Conservation (phyloP, 2,888 invertebrate genomes). For the Sinelater perroti region DNA sequence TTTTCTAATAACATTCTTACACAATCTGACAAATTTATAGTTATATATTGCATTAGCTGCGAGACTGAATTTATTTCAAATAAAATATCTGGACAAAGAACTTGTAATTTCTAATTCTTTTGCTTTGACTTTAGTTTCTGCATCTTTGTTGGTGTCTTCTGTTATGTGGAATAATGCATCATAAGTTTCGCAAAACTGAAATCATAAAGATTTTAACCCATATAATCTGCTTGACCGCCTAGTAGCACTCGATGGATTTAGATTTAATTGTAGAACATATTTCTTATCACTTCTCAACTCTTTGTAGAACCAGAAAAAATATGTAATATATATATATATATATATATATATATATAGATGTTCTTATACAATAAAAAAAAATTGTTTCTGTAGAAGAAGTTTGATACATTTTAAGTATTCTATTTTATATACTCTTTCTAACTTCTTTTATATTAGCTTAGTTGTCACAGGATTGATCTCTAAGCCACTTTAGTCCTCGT, state of each 20-base stretch:
- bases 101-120: constrained; percentile 33
- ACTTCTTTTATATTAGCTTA: constrained; percentile 8
- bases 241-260: constrained; percentile 27
- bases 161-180: constrained; percentile 24
- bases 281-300: constrained; percentile 30
- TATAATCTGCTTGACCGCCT: constrained; percentile 24
- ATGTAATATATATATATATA: no score
- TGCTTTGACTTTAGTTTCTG: constrained; percentile 36
- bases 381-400: constrained; percentile 24
- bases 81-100: constrained; percentile 31
- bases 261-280: constrained; percentile 32
- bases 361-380: constrained; percentile 31
- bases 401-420: constrained; percentile 7
- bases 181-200: constrained; percentile 31
- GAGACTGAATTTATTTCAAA: constrained; percentile 39
- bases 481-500: constrained; percentile 26
- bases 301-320: constrained; percentile 30
- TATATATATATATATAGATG: no score
- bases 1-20: constrained; percentile 31
- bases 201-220: constrained; percentile 30
- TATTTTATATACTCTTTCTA: constrained; percentile 9
- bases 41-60: constrained; percentile 38
- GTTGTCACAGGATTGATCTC: constrained; percentile 17
- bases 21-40: constrained; percentile 38
- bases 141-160: constrained; percentile 28